Base-by-base conservation (phyloP, 53 echinoderm and acorn worm genomes). In the Mesocentrotus franciscanus region DNA sequence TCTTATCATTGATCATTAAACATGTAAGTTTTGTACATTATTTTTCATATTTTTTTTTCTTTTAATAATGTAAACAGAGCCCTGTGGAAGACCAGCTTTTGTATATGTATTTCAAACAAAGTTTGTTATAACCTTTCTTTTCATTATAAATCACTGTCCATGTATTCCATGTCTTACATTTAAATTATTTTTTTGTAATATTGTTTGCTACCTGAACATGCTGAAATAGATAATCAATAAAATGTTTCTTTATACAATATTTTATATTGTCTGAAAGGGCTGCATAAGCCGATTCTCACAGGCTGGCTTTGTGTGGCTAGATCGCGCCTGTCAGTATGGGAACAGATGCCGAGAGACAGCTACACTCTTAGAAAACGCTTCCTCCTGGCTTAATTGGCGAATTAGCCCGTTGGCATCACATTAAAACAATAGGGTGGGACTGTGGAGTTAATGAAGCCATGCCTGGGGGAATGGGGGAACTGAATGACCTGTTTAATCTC, bases 381-480 rank as follows among this genome's bases (percentile, higher is more conserved):
- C 91, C 91, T 64, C 36, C 10, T 2, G 35, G 62, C 33, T 87
- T 91, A 91, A 91, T 64, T 91, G 91, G 64, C 4, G 22, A 91
- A 62, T 91, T 17, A 91, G 35, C 22, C 66, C 6, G 34, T 62
- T 91, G 91, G 91, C 91, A 91, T 35, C 22, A 24, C 36, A 35
- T 66, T 56, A 66, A 91, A 91, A 91, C 91, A 91, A 91, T 91
- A 62, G 66, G 66, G 39, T 91, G 91, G 91, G 91, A 91, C 91
- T 18, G n/a, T 4, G 66, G 66, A 33, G 24, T 61, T 90, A 62
- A 66, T 18, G 11, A 59, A 87, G 58, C 15, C 20, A 87, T 57
- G 87, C 12, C 34, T 4, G 26, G 56, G 10, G 87, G 58, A 55
- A 55, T 55, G 12, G 11, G 56, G 75, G 75, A 24, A 87, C 9